Conservation (phyloP, 37 sponge, comb jelly and placozoan species). For the Mnemiopsis leidyi region DNA sequence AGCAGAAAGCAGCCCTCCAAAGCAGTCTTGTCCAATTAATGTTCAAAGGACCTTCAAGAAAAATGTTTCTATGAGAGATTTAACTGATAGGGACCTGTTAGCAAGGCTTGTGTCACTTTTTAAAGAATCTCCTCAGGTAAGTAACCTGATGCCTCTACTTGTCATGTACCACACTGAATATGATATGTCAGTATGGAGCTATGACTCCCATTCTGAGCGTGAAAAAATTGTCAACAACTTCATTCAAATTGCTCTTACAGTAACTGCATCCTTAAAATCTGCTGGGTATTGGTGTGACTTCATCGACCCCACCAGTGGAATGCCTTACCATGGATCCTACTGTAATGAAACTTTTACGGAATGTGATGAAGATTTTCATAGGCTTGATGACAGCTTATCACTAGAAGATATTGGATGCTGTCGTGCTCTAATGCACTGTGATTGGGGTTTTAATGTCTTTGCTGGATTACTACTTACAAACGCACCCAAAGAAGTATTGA, state of each 20-base stretch:
- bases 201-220: not conserved
- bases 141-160: not conserved
- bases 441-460: slow-evolving; percentile 53
- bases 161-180: not conserved
- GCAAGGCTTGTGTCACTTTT: not conserved
- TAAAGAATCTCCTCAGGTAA: not conserved
- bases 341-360: slow-evolving; percentile 9
- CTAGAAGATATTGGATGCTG: slow-evolving; percentile 49
- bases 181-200: slow-evolving; percentile 59
- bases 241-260: not conserved
- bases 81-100: not conserved
- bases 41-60: too few species aligned
- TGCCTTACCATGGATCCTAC: slow-evolving; percentile 15
- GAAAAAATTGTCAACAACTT: not conserved
- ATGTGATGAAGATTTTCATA: slow-evolving; percentile 44
- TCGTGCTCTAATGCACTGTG: slow-evolving; percentile 28
- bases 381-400: not conserved
- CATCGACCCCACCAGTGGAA: slow-evolving; percentile 27
- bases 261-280: not conserved
- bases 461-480: not conserved
- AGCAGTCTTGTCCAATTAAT: not conserved
- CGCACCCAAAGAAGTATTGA: not conserved
- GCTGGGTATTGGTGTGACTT: slow-evolving; percentile 50
- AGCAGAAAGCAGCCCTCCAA: not conserved
- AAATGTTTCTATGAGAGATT: too few species aligned